phyloP scores from a whole-genome alignment of 2,888 invertebrate species.

The Acanthococcus lagerstroemiae region DNA sequence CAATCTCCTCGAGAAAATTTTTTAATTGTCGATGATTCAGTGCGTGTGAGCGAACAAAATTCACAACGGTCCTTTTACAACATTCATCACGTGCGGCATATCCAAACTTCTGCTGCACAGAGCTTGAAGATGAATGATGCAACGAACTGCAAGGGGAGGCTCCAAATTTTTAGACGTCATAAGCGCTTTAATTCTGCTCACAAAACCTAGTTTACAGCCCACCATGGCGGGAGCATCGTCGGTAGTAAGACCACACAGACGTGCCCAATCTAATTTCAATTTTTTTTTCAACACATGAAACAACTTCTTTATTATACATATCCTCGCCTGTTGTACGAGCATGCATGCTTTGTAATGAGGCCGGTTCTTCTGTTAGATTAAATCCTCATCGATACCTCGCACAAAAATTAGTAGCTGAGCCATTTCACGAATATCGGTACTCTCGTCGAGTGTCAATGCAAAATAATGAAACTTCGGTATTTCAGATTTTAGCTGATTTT shows the following conservation, averaged over 20 bases:
- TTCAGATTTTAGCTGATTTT: neutral
- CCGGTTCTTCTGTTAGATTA: slow-evolving; percentile 14
- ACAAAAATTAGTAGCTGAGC: slow-evolving; percentile 11
- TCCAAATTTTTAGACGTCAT: slow-evolving; percentile 8
- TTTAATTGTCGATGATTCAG: no score
- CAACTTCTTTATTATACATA: slow-evolving; percentile 8
- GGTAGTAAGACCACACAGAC: slow-evolving; percentile 15
- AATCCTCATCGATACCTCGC: slow-evolving; percentile 13
- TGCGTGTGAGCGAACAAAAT: no score
- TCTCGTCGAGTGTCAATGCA: slow-evolving; percentile 13
- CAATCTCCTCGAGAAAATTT: no score
- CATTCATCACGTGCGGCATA: slow-evolving; percentile 20
- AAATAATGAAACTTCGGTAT: slow-evolving; percentile 10
- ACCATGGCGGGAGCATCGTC: slow-evolving; percentile 24
- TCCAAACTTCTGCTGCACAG: slow-evolving; percentile 15
- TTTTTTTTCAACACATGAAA: neutral
- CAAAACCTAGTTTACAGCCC: slow-evolving; percentile 14
- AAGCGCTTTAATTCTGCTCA: neutral
- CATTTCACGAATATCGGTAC: slow-evolving; percentile 9
- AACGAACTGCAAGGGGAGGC: slow-evolving; percentile 12
- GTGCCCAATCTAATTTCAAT: slow-evolving; percentile 3
- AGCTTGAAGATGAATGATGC: slow-evolving; percentile 20
- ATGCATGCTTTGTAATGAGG: slow-evolving; percentile 14
- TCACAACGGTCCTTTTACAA: no score
- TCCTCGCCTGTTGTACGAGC: slow-evolving; percentile 15